Percentiles rank a stretch among this genome's conserved stretches.
These are phyloP conservation scores for Eupithecia subumbrata DNA, from an alignment of 2,888 invertebrate species.

Conservation along the genomic window DNA sequence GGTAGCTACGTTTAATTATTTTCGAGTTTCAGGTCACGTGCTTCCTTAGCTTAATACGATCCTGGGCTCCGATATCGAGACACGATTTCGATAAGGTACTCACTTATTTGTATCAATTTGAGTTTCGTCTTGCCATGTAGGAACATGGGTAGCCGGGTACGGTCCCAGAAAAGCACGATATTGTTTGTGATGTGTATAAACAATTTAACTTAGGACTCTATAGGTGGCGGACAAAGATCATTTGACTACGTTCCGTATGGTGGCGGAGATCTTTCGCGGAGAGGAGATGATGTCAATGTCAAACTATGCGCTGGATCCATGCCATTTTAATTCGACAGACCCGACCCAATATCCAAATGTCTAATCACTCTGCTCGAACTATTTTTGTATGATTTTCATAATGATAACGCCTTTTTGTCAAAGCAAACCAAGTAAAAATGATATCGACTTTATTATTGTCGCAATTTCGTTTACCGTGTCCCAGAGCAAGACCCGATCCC, in stretches of 20 bases:
- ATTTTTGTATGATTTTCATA: too few relatives aligned
- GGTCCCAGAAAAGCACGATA: neutral
- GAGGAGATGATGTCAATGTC: too few relatives aligned
- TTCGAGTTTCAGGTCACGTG: slow-evolving; percentile 55
- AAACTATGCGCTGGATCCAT: too few relatives aligned
- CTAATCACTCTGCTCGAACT: too few relatives aligned
- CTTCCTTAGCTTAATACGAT: slow-evolving; percentile 48
- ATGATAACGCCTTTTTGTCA: neutral
- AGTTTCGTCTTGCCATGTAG: neutral
- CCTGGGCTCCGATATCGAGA: slow-evolving; percentile 11
- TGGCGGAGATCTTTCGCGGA: too few relatives aligned
- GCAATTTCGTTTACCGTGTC: neutral
- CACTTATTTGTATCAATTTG: neutral
- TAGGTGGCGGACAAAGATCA: too few relatives aligned
- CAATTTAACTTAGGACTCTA: too few relatives aligned
- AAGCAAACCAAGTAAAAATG: neutral
- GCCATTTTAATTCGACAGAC: too few relatives aligned
- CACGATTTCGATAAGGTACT: neutral
- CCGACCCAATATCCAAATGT: too few relatives aligned
- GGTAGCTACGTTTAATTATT: slow-evolving; percentile 39
- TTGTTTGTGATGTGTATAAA: neutral
- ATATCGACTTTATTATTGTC: neutral
- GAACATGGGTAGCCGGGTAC: neutral
- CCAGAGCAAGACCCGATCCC: neutral
- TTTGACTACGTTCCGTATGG: too few relatives aligned